phyloP scores from a whole-genome alignment of 2,113 vertebrate species.

The Suncus etruscus region DNA sequence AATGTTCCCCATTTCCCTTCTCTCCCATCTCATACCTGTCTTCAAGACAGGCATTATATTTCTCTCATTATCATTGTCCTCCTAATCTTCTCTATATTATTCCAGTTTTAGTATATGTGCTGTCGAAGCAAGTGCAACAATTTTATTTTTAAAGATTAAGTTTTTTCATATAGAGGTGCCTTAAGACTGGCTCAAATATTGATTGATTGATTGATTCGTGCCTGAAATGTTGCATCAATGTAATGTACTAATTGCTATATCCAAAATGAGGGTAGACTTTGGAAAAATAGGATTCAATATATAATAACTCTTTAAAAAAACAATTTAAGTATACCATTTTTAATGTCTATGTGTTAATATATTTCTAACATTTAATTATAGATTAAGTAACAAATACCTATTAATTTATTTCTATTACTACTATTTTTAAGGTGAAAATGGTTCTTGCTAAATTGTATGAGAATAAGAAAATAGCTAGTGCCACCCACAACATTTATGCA shows the following conservation, averaged over 20 bases:
- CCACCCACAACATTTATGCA: slow-evolving; percentile 98
- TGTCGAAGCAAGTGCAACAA: too few species aligned
- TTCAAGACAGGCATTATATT: too few species aligned
- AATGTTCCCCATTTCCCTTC: too few species aligned
- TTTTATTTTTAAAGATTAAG: too few species aligned
- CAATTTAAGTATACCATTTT: neutral
- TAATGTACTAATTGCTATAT: neutral
- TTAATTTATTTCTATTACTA: slow-evolving; percentile 64
- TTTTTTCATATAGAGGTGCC: neutral
- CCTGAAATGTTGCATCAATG: neutral
- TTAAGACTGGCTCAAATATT: neutral
- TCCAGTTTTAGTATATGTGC: too few species aligned
- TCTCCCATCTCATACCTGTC: too few species aligned
- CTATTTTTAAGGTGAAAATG: slow-evolving; percentile 92
- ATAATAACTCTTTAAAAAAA: neutral
- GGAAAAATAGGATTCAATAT: neutral
- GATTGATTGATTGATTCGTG: slow-evolving; percentile 28
- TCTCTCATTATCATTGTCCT: too few species aligned
- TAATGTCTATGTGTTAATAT: slow-evolving; percentile 13
- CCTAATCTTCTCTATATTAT: too few species aligned
- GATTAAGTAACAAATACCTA: slow-evolving; percentile 35
- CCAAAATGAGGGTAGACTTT: slow-evolving; percentile 30
- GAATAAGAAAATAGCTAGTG: slow-evolving; percentile 98
- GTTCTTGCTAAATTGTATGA: slow-evolving; percentile 94
- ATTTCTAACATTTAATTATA: slow-evolving; percentile 49